Evolutionary conservation across 2,113 vertebrate genomes (phyloP).

Genomic region (Pomatorhinus ruficollis): DNA sequence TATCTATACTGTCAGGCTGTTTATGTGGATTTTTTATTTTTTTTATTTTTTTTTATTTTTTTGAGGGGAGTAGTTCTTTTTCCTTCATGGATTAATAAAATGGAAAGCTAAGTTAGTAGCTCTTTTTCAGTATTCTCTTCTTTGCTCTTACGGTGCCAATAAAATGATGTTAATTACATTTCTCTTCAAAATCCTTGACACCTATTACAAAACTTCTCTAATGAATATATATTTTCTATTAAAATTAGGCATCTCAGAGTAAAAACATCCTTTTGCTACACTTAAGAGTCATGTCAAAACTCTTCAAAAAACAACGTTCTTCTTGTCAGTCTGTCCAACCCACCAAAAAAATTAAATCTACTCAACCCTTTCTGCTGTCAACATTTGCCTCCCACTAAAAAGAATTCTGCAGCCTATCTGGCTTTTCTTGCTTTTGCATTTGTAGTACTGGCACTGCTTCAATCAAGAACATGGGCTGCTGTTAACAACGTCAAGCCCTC

Average conservation of each 20-base stretch:
- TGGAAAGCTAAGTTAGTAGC: not conserved
- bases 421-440: not conserved
- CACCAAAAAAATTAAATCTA: conserved; percentile 31
- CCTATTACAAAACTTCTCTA: conserved; percentile 46
- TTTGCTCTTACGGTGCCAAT: not conserved
- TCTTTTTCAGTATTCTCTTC: not conserved
- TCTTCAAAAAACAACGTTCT: conserved; percentile 42
- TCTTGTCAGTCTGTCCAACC: conserved; percentile 22
- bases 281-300: conserved; percentile 57
- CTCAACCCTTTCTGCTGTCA: conserved; percentile 8
- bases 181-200: conserved; percentile 42
- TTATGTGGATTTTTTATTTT: not conserved
- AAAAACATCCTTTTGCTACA: conserved; percentile 36
- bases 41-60: not conserved
- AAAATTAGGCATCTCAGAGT: conserved; percentile 10
- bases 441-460: not conserved
- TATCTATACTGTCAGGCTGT: rapidly evolving
- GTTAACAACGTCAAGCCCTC: not conserved
- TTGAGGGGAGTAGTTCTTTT: not conserved
- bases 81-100: not conserved
- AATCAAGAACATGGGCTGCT: not conserved
- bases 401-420: not conserved
- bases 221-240: conserved; percentile 30
- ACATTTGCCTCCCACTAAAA: not conserved
- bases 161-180: conserved; percentile 48